Percentiles rank a stretch among this genome's conserved stretches.
These are phyloP conservation scores for Nomia melanderi DNA, from an alignment of 1,140 invertebrate species.

Conservation along the genomic window DNA sequence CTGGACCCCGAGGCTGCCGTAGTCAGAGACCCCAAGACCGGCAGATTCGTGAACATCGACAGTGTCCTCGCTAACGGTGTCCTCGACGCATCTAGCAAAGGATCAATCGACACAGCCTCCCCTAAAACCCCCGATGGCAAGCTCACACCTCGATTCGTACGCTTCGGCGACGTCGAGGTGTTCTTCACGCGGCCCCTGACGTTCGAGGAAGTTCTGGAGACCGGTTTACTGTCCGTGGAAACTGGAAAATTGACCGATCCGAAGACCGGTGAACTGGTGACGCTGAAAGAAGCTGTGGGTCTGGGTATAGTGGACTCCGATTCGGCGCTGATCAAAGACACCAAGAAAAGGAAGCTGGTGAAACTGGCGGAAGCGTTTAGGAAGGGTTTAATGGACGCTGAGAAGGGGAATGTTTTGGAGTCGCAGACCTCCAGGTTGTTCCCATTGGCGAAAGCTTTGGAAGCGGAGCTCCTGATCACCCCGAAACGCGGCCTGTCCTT, in stretches of 20 bases:
- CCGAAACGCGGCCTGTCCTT: slow-evolving; percentile 89
- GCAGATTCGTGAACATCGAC: slow-evolving; percentile 87
- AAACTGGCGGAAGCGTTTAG: slow-evolving; percentile 93
- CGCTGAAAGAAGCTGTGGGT: slow-evolving; percentile 91
- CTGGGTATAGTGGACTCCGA: slow-evolving; percentile 92
- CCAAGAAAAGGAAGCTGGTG: slow-evolving; percentile 89
- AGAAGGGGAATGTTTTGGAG: slow-evolving; percentile 92
- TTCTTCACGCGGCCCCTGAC: slow-evolving; percentile 87
- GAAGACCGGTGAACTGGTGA: slow-evolving; percentile 85
- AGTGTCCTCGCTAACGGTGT: slow-evolving; percentile 87
- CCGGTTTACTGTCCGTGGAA: slow-evolving; percentile 85
- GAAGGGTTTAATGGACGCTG: slow-evolving; percentile 92
- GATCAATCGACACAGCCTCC: slow-evolving; percentile 83
- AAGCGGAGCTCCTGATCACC: slow-evolving; percentile 88
- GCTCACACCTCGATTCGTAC: slow-evolving; percentile 83
- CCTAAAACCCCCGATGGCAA: slow-evolving; percentile 81
- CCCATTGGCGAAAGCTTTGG: slow-evolving; percentile 87
- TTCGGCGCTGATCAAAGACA: slow-evolving; percentile 93
- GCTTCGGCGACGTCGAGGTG: slow-evolving; percentile 88
- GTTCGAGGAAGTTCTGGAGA: slow-evolving; percentile 90
- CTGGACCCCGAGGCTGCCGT: slow-evolving; percentile 89
- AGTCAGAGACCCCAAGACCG: slow-evolving; percentile 88
- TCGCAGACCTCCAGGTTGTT: slow-evolving; percentile 91
- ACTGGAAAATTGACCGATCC: slow-evolving; percentile 90
- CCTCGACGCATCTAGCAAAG: slow-evolving; percentile 85